These are phyloP conservation scores for Drosophila leontia DNA, from an alignment of 1,140 invertebrate species.

Conservation along the genomic window DNA sequence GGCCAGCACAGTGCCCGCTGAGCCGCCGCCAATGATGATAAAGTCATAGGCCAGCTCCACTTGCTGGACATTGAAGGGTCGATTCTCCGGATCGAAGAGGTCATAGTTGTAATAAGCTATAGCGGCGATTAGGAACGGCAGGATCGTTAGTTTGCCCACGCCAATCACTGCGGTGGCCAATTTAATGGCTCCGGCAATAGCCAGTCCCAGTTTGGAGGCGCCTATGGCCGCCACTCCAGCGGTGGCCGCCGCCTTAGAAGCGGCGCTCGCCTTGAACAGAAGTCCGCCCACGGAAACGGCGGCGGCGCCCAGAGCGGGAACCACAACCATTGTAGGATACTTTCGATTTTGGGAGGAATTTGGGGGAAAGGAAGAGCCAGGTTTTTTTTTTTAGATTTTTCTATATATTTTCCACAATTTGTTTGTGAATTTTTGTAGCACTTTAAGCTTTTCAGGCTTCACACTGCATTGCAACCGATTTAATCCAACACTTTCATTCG, in stretches of 20 bases:
- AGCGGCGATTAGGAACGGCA: conserved; percentile 91
- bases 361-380: background rate
- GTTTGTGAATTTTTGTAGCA: background rate
- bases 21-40: conserved; percentile 92
- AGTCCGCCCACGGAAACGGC: conserved; percentile 76
- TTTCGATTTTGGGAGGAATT: background rate
- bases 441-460: background rate
- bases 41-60: conserved; percentile 91
- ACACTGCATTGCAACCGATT: conserved; percentile 20
- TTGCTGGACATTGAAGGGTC: conserved; percentile 89
- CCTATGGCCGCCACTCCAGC: conserved; percentile 75
- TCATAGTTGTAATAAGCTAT: conserved; percentile 95
- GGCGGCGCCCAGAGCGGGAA: conserved; percentile 72
- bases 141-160: conserved; percentile 89
- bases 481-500: conserved; percentile 25
- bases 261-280: conserved; percentile 79
- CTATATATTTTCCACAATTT: background rate
- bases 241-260: conserved; percentile 71
- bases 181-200: conserved; percentile 88
- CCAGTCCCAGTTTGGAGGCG: conserved; percentile 84
- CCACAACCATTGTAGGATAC: conserved; percentile 57
- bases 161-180: conserved; percentile 89
- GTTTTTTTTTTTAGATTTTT: conserved; percentile 1
- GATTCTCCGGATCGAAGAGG: conserved; percentile 93
- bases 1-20: conserved; percentile 94